phyloP scores from a whole-genome alignment of 2,797 vertebrate genomes.

The Labroides dimidiatus region DNA sequence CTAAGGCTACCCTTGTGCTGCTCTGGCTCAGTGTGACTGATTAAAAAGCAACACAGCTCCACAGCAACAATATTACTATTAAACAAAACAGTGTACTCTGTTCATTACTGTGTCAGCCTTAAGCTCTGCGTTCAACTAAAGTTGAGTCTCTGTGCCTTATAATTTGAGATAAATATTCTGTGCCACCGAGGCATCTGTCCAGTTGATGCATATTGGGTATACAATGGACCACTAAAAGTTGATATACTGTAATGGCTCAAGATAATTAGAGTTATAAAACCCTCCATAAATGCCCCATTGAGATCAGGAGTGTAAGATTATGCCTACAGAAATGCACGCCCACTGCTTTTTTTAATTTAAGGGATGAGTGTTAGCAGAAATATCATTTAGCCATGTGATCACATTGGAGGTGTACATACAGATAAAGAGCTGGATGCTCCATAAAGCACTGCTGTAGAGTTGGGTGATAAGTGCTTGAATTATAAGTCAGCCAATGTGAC shows the following conservation, averaged over 20 bases:
- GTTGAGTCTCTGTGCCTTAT: constrained; percentile 54
- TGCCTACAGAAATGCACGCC: constrained; percentile 84
- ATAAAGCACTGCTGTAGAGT: constrained; percentile 85
- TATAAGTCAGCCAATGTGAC: constrained; percentile 85
- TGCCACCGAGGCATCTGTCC: constrained; percentile 75
- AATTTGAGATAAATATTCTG: constrained; percentile 70
- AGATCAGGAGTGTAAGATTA: constrained; percentile 83
- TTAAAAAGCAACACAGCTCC: constrained; percentile 13
- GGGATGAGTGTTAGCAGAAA: constrained; percentile 86
- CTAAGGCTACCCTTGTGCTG: constrained; percentile 41
- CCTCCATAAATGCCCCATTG: constrained; percentile 85
- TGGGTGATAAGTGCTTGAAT: constrained; percentile 87
- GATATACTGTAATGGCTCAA: constrained; percentile 85
- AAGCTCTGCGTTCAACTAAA: constrained; percentile 56
- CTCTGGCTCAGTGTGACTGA: constrained; percentile 47
- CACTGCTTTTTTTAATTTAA: constrained; percentile 88
- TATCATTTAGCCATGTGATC: constrained; percentile 84
- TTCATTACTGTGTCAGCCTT: constrained; percentile 52
- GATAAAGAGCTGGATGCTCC: constrained; percentile 85
- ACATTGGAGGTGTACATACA: constrained; percentile 85
- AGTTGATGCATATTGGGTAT: constrained; percentile 75
- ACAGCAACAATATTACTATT: constrained; percentile 35
- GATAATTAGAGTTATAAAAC: constrained; percentile 89
- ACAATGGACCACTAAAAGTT: constrained; percentile 84
- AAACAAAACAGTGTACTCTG: constrained; percentile 48